Conservation (phyloP, 2,797 vertebrate genomes). For the Hypotaenidia okinawae region DNA sequence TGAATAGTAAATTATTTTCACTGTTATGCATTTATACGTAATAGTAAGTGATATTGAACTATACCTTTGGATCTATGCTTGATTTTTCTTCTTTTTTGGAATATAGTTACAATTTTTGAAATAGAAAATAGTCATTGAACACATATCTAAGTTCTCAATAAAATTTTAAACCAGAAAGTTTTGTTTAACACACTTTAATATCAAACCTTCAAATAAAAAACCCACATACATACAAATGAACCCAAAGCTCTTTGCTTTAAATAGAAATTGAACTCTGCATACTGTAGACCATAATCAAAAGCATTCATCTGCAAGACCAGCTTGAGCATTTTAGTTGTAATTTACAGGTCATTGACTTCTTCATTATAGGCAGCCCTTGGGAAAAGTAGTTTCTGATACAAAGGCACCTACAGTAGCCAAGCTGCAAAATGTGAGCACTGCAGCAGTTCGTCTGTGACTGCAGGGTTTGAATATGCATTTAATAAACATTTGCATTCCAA, state of each 20-base stretch:
- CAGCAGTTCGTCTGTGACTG: background rate
- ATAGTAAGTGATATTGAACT: background rate
- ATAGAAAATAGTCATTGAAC: background rate
- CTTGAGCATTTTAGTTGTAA: conserved; percentile 54
- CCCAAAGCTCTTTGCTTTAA: conserved; percentile 16
- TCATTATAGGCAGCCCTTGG: conserved; percentile 47
- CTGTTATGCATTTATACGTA: background rate
- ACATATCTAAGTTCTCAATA: background rate
- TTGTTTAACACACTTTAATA: background rate
- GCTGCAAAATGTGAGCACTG: background rate
- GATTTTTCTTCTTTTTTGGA: background rate
- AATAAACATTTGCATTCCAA: conserved; percentile 53
- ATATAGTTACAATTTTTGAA: background rate
- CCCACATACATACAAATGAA: background rate
- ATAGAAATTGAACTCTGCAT: conserved; percentile 51
- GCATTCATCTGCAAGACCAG: conserved; percentile 52
- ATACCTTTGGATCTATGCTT: background rate
- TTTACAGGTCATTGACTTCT: conserved; percentile 66
- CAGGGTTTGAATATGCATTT: conserved; percentile 39
- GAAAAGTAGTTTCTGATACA: conserved; percentile 52
- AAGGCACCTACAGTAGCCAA: conserved; percentile 24
- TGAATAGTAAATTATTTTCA: background rate
- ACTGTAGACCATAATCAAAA: conserved; percentile 52
- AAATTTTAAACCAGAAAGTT: background rate
- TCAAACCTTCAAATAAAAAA: background rate